Base-by-base conservation (phyloP, 35 echinoderm and acorn worm genomes). In the Amphiura filiformis region DNA sequence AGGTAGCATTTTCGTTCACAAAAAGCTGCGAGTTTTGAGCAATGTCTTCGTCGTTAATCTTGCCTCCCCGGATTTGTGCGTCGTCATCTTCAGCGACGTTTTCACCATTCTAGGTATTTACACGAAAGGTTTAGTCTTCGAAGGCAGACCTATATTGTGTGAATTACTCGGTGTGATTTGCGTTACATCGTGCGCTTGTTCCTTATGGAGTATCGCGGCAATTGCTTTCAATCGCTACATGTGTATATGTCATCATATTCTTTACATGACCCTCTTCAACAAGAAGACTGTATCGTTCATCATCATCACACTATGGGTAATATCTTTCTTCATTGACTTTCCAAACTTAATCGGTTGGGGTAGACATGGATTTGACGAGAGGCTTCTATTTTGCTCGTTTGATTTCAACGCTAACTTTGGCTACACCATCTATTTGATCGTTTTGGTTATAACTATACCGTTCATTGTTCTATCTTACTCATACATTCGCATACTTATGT, bases 321-420 rank as follows among this genome's bases (percentile, higher is more conserved):
- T 97, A 0, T 90, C 87, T 39, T 97, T 97, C 56, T 65, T 80
- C 20, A 87, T 93, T 47, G 91, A 97, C 37, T 38, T 93, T 32
- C 94, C 94, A 15, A 93, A 93, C 75, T 38, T 93, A 17, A 32
- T 97, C 7, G 94, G 94, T 22, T 92, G 90, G 94, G 91, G 94
- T 31, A 84, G 82, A 4, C 91, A 93, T 38, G 44, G 37, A 23
- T 97, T 93, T 78, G 94, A 97, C 39, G 37, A 87, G 12, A 56
- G 56, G 49, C 36, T 91, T 47, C 80, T 93, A 75, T 81, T 93
- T 31, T 97, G 94, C 40, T 90, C 91, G 0, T 93, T 86, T 52
- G 91, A 93, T 81, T 90, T 90, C 80, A 89, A 77, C 49, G 42
- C 81, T 39, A 75, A 82, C 12, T 97, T 90, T 31, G 82, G 83